These are phyloP conservation scores for Plectrocnemia conspersa DNA, from an alignment of 1,140 invertebrate genomes.

Conservation along the genomic window DNA sequence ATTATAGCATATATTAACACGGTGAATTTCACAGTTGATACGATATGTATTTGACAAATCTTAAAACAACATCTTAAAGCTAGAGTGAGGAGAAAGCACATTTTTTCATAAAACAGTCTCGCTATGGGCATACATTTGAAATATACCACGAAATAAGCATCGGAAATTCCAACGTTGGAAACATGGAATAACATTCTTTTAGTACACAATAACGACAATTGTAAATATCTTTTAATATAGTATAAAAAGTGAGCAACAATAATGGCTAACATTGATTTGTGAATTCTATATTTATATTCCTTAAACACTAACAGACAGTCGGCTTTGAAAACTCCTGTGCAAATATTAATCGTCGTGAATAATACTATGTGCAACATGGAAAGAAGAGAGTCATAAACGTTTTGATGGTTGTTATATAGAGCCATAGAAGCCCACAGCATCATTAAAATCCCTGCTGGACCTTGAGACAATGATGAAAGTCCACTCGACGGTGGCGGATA, in stretches of 20 bases:
- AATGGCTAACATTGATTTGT: slow-evolving; percentile 31
- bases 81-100: slow-evolving; percentile 30
- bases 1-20: slow-evolving; percentile 2
- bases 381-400: neutral
- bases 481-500: slow-evolving; percentile 45
- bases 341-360: neutral
- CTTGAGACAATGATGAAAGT: slow-evolving; percentile 1
- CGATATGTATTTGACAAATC: slow-evolving; percentile 27
- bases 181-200: neutral
- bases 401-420: neutral
- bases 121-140: slow-evolving; percentile 6
- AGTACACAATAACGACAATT: slow-evolving; percentile 7
- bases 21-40: slow-evolving; percentile 31
- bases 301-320: slow-evolving; percentile 16
- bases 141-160: slow-evolving; percentile 5
- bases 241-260: slow-evolving; percentile 34
- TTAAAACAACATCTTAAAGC: slow-evolving; percentile 21
- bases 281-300: slow-evolving; percentile 14
- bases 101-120: slow-evolving; percentile 25
- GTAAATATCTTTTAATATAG: slow-evolving; percentile 16
- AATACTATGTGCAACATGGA: neutral
- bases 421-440: neutral
- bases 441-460: neutral
- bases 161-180: slow-evolving; percentile 8
- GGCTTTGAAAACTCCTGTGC: slow-evolving; percentile 1